A percentile compares a stretch with the other conserved stretches of the same genome.
phyloP scores from a whole-genome alignment of 2,797 vertebrate species.

The Siniperca undulata region DNA sequence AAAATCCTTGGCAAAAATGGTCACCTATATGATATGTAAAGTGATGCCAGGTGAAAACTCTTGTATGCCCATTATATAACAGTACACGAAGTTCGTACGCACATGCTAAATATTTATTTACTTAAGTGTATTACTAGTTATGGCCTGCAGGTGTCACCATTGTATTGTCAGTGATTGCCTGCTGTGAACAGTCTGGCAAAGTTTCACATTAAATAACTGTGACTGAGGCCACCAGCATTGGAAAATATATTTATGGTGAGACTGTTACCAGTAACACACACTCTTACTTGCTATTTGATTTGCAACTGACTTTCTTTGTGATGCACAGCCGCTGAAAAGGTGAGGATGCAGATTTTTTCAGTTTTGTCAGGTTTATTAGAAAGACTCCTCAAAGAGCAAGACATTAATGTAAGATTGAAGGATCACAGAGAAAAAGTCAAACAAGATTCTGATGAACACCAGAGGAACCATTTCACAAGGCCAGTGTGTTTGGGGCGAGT shows the following conservation, averaged over 20 bases:
- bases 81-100: not conserved
- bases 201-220: not conserved
- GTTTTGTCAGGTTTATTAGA: not conserved
- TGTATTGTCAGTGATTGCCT: not conserved
- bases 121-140: slow-evolving; percentile 9
- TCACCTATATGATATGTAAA: not conserved
- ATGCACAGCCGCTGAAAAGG: not conserved
- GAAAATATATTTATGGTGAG: not conserved
- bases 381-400: not conserved
- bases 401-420: not conserved
- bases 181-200: not conserved
- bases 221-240: not conserved
- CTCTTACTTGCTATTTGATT: not conserved
- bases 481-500: slow-evolving; percentile 33
- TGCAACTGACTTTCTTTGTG: not conserved
- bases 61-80: not conserved
- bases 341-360: not conserved
- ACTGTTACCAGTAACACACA: not conserved
- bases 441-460: not conserved
- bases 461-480: not conserved
- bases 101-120: not conserved
- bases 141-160: slow-evolving; percentile 61
- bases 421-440: slow-evolving; percentile 10
- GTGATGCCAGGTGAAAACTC: not conserved
- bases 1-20: not conserved